Conservation (phyloP, 2,113 vertebrate genomes). For the Amphilophus citrinellus region DNA sequence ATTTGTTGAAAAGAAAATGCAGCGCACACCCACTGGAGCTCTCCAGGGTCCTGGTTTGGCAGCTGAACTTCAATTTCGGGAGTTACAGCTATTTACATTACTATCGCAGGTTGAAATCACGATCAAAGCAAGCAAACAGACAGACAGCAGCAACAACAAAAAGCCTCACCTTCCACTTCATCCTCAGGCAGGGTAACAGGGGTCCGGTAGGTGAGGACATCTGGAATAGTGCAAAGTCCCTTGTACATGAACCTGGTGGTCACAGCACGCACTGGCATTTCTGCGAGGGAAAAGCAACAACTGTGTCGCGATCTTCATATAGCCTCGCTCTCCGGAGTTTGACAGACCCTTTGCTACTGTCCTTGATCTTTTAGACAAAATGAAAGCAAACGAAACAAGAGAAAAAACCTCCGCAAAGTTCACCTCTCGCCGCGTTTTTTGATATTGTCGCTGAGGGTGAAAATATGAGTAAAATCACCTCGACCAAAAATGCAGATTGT, state of each 20-base stretch:
- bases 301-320: slow-evolving; percentile 82
- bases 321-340: slow-evolving; percentile 72
- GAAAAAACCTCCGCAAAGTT: slow-evolving; percentile 30
- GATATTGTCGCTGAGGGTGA: background rate
- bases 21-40: slow-evolving; percentile 34
- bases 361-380: slow-evolving; percentile 41
- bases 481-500: slow-evolving; percentile 16
- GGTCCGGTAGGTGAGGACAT: slow-evolving; percentile 89
- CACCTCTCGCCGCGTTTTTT: background rate
- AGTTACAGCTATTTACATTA: background rate
- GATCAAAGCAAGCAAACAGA: background rate
- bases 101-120: background rate
- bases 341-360: slow-evolving; percentile 61
- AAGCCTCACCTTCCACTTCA: slow-evolving; percentile 92
- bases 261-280: slow-evolving; percentile 97
- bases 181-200: slow-evolving; percentile 91
- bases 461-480: background rate
- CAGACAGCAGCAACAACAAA: background rate
- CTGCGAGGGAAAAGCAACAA: slow-evolving; percentile 83
- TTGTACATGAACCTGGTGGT: slow-evolving; percentile 99
- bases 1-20: background rate
- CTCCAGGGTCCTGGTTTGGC: slow-evolving; percentile 56
- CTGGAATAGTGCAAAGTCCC: slow-evolving; percentile 96
- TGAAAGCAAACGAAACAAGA: slow-evolving; percentile 7
- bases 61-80: background rate